Evolutionary conservation across 2,113 vertebrate species (phyloP), one percentile per base, ranked within the genome.

Genomic region (Nanorana parkeri): DNA sequence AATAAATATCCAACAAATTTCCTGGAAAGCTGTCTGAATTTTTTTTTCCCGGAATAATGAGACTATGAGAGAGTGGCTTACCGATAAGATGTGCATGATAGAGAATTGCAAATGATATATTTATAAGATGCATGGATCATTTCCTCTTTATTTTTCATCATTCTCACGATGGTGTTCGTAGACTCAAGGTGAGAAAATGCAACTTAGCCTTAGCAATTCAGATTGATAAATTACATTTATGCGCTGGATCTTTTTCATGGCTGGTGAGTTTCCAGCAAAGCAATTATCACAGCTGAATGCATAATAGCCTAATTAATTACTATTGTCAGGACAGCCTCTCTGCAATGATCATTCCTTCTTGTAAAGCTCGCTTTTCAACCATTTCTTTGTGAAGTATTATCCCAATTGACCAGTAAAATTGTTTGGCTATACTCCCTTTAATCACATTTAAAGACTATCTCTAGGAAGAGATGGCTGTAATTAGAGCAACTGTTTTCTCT

Each of bases 241-340:
- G 89, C 84, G 86, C 93, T 78, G 90, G 91, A 92, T 92, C 94
- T 89, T 91, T 95, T 94, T 91, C 93, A 96, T 94, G 95, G 93
- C 96, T 96, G 96, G 96, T 97, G 97, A 97, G 95, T 99, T 96
- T 96, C 94, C 96, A 96, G 96, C 96, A 95, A 96, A 95, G 96
- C 97, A 98, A 99, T 99, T 99, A 99, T 98, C 96, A 95, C 96
- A 93, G 94, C 87, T 91, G 95, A 97, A 98, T 96, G 95, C 93
- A 94, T 98, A 99, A 99, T 98, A 95, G 96, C 93, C 96, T 98
- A 98, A 99, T 99, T 99, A 99, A 99, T 99, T 98, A 99, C 96
- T 95, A 95, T 95, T 97, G 97, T 97, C 97, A 98, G 92, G 85
- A 86, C 90, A 88, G 96, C 95, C 96, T 98, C 96, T 95, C 94